Percentiles rank a stretch among this genome's conserved stretches.
Evolutionary conservation across 2,888 invertebrate genomes (phyloP).

Genomic region (Oxyscelio sp.): DNA sequence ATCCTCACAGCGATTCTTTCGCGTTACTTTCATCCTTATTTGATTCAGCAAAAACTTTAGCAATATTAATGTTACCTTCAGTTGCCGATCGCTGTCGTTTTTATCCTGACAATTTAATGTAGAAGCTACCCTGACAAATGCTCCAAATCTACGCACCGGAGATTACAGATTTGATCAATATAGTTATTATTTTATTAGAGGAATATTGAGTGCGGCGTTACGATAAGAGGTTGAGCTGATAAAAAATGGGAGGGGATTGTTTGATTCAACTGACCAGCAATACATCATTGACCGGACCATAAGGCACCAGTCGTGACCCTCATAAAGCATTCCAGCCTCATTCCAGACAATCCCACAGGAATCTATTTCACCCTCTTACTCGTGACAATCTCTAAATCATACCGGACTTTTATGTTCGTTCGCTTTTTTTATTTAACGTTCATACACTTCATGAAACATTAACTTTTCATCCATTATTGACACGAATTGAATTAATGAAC

Average conservation of each 20-base stretch:
- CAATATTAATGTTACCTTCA: constrained; percentile 63
- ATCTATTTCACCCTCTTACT: constrained; percentile 80
- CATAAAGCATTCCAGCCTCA: constrained; percentile 86
- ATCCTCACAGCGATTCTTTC: constrained; percentile 77
- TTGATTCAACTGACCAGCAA: constrained; percentile 83
- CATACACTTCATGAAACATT: constrained; percentile 66
- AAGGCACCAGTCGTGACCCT: constrained; percentile 84
- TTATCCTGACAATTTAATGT: constrained; percentile 43
- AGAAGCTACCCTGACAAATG: constrained; percentile 28
- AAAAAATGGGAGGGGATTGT: constrained; percentile 77
- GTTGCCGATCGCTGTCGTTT: constrained; percentile 23
- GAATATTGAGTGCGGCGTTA: constrained; percentile 19
- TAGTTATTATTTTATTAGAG: constrained; percentile 48
- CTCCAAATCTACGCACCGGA: neutral
- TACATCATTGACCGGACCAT: constrained; percentile 82
- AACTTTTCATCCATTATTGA: constrained; percentile 48
- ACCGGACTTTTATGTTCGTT: constrained; percentile 69
- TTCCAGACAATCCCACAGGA: constrained; percentile 85
- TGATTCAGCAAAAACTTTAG: constrained; percentile 66
- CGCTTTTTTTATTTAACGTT: constrained; percentile 64
- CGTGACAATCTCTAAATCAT: constrained; percentile 76
- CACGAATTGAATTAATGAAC: constrained; percentile 14
- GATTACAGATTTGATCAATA: constrained; percentile 37
- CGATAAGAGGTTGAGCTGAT: constrained; percentile 68
- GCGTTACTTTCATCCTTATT: constrained; percentile 69